Evolutionary conservation across 1,140 invertebrate genomes (phyloP).

Genomic region (Reticulitermes speratus): DNA sequence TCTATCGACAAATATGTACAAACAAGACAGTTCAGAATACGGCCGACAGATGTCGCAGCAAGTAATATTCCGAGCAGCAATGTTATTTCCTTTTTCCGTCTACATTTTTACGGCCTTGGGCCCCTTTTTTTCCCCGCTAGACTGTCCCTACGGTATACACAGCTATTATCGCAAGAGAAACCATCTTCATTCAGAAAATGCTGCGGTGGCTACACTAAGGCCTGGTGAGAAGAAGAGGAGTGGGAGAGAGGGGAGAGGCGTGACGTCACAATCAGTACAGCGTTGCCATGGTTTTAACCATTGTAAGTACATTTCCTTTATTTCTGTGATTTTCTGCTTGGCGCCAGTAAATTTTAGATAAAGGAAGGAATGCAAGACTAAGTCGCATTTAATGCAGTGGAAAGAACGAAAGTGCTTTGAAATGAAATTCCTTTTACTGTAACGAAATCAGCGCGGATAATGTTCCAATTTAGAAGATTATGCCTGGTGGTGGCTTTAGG

Average conservation of each 20-base stretch:
- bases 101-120: conserved; percentile 10
- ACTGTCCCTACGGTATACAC: neutral
- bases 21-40: neutral
- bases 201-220: neutral
- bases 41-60: neutral
- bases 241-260: neutral
- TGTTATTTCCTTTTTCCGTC: neutral
- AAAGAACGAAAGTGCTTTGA: too few species aligned
- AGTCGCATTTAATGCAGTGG: too few species aligned
- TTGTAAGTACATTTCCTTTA: neutral
- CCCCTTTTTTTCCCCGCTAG: neutral
- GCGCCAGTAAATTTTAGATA: neutral
- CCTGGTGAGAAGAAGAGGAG: too few species aligned
- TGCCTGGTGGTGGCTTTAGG: too few species aligned
- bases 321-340: neutral
- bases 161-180: neutral
- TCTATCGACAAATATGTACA: neutral
- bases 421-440: too few species aligned
- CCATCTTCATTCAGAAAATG: conserved; percentile 7
- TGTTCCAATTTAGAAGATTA: too few species aligned
- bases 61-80: neutral
- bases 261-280: neutral
- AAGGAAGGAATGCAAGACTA: neutral
- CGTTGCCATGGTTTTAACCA: neutral
- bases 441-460: too few species aligned